Percentiles rank a stretch among this genome's conserved stretches.
Evolutionary conservation across 2,797 vertebrate species (phyloP).

Genomic region (Myotis myotis): DNA sequence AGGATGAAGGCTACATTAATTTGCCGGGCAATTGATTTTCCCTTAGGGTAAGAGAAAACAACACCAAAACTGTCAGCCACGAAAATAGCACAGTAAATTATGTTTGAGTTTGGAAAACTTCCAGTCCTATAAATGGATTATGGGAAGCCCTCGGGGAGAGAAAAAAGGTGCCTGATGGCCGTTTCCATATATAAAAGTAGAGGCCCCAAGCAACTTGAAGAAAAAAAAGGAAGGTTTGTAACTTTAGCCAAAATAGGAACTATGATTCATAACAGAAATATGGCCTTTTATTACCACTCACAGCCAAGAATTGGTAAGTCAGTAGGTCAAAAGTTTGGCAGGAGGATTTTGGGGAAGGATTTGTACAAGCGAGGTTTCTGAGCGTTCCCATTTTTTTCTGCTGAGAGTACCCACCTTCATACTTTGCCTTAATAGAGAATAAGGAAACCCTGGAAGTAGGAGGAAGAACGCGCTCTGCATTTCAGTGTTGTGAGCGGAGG

Average conservation of each 20-base stretch:
- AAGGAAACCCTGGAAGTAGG: background rate
- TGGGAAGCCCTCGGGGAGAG: constrained; percentile 72
- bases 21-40: constrained; percentile 63
- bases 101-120: constrained; percentile 71
- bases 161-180: constrained; percentile 50
- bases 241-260: background rate
- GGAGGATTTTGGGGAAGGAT: background rate
- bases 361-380: constrained; percentile 3
- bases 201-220: background rate
- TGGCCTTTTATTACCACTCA: constrained; percentile 8
- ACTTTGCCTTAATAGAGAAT: background rate
- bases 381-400: background rate
- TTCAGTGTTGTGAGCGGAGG: background rate
- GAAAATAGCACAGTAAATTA: constrained; percentile 68
- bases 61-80: constrained; percentile 70
- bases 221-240: background rate
- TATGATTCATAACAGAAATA: background rate
- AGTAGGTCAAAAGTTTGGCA: constrained; percentile 37
- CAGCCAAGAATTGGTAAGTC: background rate
- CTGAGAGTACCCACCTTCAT: background rate
- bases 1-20: constrained; percentile 40
- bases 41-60: constrained; percentile 56
- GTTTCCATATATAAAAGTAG: constrained; percentile 73
- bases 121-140: constrained; percentile 80
- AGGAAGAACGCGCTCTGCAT: background rate